Percentiles rank a stretch among this genome's conserved stretches.
These are phyloP conservation scores for Octomys mimax DNA, from an alignment of 2,797 vertebrate genomes.

Conservation along the genomic window DNA sequence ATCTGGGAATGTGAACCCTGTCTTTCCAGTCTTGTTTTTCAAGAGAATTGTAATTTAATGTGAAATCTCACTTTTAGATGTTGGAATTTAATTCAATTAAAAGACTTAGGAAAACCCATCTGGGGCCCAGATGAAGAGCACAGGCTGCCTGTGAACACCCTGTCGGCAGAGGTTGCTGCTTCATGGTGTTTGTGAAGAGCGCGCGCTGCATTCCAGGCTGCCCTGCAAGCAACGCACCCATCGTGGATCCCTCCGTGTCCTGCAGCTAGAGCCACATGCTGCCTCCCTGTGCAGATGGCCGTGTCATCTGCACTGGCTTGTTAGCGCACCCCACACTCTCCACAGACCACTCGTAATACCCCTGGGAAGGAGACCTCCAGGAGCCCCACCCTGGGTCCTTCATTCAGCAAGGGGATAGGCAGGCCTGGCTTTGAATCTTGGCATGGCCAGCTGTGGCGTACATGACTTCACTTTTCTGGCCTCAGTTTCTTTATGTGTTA, in stretches of 20 bases:
- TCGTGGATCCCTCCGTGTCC: not conserved
- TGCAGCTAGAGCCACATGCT: not conserved
- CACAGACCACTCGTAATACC: not conserved
- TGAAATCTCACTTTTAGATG: conserved; percentile 70
- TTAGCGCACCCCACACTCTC: not conserved
- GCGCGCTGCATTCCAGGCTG: not conserved
- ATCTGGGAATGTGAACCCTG: not conserved
- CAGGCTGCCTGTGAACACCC: not conserved
- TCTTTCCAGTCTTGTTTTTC: conserved; percentile 40
- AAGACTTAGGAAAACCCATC: not conserved
- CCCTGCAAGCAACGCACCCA: not conserved
- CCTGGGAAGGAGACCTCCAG: not conserved
- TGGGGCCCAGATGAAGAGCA: conserved; percentile 2
- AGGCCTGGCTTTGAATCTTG: not conserved
- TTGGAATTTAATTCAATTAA: conserved; percentile 25
- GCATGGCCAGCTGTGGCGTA: not conserved
- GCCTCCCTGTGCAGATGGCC: not conserved
- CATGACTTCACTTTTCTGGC: not conserved
- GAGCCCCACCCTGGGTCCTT: not conserved
- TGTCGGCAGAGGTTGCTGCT: not conserved
- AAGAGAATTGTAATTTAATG: conserved; percentile 54
- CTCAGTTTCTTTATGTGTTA: conserved; percentile 30
- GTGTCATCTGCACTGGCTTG: not conserved
- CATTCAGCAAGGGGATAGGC: not conserved
- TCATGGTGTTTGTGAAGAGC: not conserved